Percentiles rank a stretch among this genome's conserved stretches.
Evolutionary conservation across 2,797 vertebrate species (phyloP).

Genomic region (Lagocephalus sceleratus): DNA sequence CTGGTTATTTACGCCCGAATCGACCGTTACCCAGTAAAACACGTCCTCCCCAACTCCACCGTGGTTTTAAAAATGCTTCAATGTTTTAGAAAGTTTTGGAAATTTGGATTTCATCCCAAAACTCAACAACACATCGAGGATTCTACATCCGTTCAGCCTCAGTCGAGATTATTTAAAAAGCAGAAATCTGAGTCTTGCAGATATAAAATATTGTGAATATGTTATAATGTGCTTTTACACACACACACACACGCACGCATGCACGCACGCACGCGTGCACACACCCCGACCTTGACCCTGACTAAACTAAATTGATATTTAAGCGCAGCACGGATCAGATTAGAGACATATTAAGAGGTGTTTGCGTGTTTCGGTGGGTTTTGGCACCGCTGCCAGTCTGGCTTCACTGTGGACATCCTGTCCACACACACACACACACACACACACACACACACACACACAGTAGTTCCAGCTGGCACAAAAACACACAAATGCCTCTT

Average conservation of each 20-base stretch:
- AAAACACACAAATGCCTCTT: conserved; percentile 29
- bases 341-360: conserved; percentile 45
- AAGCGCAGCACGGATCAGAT: conserved; percentile 47
- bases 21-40: too few relatives aligned
- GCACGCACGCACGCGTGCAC: not conserved
- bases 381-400: conserved; percentile 35
- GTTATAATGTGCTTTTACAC: not conserved
- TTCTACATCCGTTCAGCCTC: too few relatives aligned
- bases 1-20: too few relatives aligned
- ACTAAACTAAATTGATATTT: conserved; percentile 49
- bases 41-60: too few relatives aligned
- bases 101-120: too few relatives aligned
- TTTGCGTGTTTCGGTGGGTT: conserved; percentile 41
- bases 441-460: conserved; percentile 10
- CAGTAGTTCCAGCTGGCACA: conserved; percentile 56
- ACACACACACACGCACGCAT: conserved; percentile 10
- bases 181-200: not conserved
- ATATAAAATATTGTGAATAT: not conserved
- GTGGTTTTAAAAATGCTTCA: too few relatives aligned
- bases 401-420: conserved; percentile 34
- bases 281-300: not conserved
- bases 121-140: too few relatives aligned
- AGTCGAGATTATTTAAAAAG: too few relatives aligned
- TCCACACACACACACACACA: conserved; percentile 14
- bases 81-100: too few relatives aligned